Percentiles rank a stretch among this genome's conserved stretches.
Conservation (phyloP, 2,888 invertebrate species). For the Idaea dimidiata region DNA sequence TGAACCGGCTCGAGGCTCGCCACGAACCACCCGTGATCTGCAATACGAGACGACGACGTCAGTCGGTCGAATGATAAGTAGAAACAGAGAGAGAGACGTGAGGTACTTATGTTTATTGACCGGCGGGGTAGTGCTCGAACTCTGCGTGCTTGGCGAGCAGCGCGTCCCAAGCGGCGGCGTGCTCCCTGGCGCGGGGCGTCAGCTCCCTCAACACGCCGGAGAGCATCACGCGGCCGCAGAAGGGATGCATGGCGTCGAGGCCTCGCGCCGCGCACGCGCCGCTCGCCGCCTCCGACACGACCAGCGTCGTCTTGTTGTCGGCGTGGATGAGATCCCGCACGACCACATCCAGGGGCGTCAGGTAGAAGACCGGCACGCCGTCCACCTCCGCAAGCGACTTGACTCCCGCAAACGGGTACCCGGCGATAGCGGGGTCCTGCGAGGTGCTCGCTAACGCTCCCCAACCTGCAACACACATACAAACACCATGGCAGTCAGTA, state of each 20-base stretch:
- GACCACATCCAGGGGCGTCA: background rate
- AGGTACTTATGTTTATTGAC: background rate
- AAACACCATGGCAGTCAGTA: background rate
- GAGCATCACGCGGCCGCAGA: background rate
- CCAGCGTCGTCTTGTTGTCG: background rate
- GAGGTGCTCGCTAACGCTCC: background rate
- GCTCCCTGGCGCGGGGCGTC: background rate
- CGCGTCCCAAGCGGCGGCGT: background rate
- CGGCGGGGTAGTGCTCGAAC: slow-evolving; percentile 3
- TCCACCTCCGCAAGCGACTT: background rate
- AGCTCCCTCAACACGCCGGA: background rate
- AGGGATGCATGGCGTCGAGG: background rate
- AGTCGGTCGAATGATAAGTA: background rate
- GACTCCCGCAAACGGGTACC: background rate
- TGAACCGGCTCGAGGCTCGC: background rate
- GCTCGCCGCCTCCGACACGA: background rate
- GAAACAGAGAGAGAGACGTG: background rate
- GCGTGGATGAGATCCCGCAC: background rate
- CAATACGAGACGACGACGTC: background rate
- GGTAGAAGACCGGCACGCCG: background rate
- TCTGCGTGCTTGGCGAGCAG: background rate
- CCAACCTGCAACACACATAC: background rate
- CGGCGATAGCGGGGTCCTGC: background rate
- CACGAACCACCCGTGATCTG: background rate
- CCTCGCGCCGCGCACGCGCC: background rate